Base-by-base conservation (phyloP, 2,888 invertebrate genomes). In the Amiota minor region DNA sequence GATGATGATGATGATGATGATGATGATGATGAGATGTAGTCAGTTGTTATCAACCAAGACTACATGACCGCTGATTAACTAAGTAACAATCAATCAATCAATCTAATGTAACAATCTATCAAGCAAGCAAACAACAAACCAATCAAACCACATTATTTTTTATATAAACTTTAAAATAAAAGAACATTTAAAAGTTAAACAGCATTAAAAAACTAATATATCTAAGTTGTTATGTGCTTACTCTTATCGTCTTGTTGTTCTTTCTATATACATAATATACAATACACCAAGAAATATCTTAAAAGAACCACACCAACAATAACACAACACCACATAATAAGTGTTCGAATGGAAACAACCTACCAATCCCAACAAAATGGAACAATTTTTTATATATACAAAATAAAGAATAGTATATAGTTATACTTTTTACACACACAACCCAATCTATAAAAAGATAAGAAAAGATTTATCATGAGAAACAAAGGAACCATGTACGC, bases 311-410 rank as follows among this genome's bases (percentile, higher is more conserved):
- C 45, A 47, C 49, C 47, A 47, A 18, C 49, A 65, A 65, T 47
- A 35, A n/a, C n/a, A n/a, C 45, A 18, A 62, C 45, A 20, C 53
- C 14, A 53, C 14, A 53, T 53, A 14, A 35, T 35, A 74, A 75
- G 74, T 76, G 76, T 71, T 71, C 74, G 61, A 68, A 72, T 73
- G 70, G 49, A 49, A 65, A 55, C 61, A 71, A 47, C 46, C 35
- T 4, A 70, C 65, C 45, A 53, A 71, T n/a, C 53, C 68, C 61
- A 18, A 70, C 20, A 59, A 23, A 35, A 62, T 70, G 59, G 9
- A 65, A 50, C 14, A 46, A 72, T 67, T 1, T 53, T 49, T 70
- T 55, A 59, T 55, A 70, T 69, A 64, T 62, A 64, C 64, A 62
- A n/a, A n/a, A n/a, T 8, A 35, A 35, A 35, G 6, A 4, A 35